Evolutionary conservation across 2,797 vertebrate genomes (phyloP), one percentile per base, ranked within the genome.

Genomic region (Leucoraja ocellata): DNA sequence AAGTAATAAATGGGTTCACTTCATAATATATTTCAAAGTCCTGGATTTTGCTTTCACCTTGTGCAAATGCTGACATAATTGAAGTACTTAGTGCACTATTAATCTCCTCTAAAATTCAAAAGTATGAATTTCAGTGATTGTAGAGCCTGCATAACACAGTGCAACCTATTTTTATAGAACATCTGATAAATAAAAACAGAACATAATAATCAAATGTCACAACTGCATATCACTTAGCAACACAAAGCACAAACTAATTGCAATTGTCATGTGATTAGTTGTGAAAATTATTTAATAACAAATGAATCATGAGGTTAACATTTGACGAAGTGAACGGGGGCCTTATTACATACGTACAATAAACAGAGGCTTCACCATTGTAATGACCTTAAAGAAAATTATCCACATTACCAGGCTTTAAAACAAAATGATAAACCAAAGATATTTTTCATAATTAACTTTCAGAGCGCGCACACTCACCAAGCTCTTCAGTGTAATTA

Each of bases 41-140:
- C 90, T 74, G 73, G 71, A 74, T 71, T 76, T 92, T 76, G 68
- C 90, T 76, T 76, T 76, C 80, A 83, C 6, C 36, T 73, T 54
- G 39, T 74, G 71, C 71, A 92, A 92, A 71, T 92, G 46, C 71
- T 54, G 71, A 92, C 10, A 46, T 92, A 92, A 74, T 76, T 92
- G 61, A 88, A 88, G 84, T 88, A 88, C n/a, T 76, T 71, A 76
- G 90, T 92, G 90, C 90, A 92, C 90, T 63, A 88, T 88, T 65
- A 92, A 92, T 46, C 76, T 92, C 71, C 71, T 92, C 73, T 92
- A 76, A 76, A 74, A 76, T 74, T 92, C 90, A 74, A 74, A 92
- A 74, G 13, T 46, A 71, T 54, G 13, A n/a, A 76, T 92, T 73
- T 92, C 90, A 74, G 90, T 92, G 90, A 74, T 74, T 92, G 90